phyloP scores from a whole-genome alignment of 2,113 vertebrate species.

The Rhodinocichla rosea region DNA sequence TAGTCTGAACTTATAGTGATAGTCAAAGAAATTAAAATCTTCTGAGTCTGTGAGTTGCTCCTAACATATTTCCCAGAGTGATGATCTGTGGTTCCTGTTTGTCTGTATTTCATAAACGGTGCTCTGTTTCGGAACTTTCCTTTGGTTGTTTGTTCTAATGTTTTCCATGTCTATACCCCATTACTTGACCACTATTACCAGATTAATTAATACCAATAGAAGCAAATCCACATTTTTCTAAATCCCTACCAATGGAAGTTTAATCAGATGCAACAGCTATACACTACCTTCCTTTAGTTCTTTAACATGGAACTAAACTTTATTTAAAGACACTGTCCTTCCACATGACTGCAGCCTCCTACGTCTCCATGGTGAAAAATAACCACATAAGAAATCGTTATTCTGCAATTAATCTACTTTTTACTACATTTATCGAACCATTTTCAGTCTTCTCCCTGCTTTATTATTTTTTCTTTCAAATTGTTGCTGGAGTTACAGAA shows the following conservation, averaged over 20 bases:
- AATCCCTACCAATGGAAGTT: neutral
- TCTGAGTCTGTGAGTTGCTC: neutral
- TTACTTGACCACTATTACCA: neutral
- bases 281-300: neutral
- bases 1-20: neutral
- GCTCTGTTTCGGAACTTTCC: neutral
- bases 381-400: neutral
- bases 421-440: neutral
- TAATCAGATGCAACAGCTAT: neutral
- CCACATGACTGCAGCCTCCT: neutral
- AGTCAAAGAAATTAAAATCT: neutral
- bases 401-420: neutral
- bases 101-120: neutral
- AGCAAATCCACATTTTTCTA: neutral
- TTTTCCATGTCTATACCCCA: neutral
- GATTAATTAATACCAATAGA: neutral
- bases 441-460: neutral
- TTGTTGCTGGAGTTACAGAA: neutral
- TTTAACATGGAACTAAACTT: neutral
- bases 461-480: neutral
- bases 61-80: neutral
- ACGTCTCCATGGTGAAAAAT: neutral
- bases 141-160: neutral
- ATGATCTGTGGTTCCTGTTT: neutral
- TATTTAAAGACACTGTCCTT: neutral